Evolutionary conservation across 2,113 vertebrate species (phyloP).

Genomic region (Pygoscelis antarcticus): DNA sequence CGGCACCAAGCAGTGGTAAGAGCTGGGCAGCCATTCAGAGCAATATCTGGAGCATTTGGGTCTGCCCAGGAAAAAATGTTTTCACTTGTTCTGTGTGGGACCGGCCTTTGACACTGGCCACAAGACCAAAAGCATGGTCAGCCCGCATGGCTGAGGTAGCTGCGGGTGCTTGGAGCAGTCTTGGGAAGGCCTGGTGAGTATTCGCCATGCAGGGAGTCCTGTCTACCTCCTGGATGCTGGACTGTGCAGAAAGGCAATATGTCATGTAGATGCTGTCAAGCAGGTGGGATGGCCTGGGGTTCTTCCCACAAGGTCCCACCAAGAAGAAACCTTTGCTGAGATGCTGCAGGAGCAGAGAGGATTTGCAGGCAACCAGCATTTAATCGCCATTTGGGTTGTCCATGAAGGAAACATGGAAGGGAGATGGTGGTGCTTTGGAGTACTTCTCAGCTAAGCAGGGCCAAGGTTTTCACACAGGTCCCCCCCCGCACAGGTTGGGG

Average conservation of each 20-base stretch:
- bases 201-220: rapidly evolving
- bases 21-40: neutral
- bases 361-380: neutral
- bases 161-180: neutral
- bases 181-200: neutral
- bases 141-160: neutral
- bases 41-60: neutral
- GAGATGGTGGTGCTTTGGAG: neutral
- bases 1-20: neutral
- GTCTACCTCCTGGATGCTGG: neutral
- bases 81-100: neutral
- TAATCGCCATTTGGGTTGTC: neutral
- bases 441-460: neutral
- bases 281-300: neutral
- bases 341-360: neutral
- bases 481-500: too few species aligned
- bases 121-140: rapidly evolving
- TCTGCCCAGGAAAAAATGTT: neutral
- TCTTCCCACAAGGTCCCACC: neutral
- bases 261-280: neutral
- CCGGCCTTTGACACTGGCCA: neutral
- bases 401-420: neutral
- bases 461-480: neutral
- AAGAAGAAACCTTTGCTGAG: neutral
- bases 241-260: neutral